Evolutionary conservation across 2,113 vertebrate genomes (phyloP).

Genomic region (Sceloporus undulatus): DNA sequence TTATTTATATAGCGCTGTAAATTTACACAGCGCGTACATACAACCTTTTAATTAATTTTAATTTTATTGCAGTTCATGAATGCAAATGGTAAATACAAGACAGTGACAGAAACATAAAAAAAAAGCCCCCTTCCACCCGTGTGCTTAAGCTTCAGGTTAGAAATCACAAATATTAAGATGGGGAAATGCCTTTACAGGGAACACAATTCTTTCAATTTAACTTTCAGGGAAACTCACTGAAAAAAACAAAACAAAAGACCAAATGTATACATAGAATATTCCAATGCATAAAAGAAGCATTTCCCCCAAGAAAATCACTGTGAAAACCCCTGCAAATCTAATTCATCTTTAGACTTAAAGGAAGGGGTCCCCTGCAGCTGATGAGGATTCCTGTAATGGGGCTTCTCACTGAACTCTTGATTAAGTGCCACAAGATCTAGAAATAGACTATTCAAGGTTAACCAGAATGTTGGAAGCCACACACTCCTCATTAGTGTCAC

Average conservation of each 20-base stretch:
- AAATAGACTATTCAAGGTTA: neutral
- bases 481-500: neutral
- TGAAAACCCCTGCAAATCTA: neutral
- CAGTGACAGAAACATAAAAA: no score
- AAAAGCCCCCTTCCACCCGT: no score
- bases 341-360: slow-evolving; percentile 16
- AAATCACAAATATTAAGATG: neutral
- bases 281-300: neutral
- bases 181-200: neutral
- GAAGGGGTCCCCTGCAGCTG: neutral
- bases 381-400: neutral
- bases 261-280: neutral
- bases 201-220: no score
- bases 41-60: no score
- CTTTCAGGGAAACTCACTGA: neutral
- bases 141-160: neutral
- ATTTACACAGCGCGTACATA: no score
- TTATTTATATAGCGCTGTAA: no score
- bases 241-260: neutral
- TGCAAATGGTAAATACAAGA: no score
- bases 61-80: no score
- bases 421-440: neutral
- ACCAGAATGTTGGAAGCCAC: slow-evolving; percentile 17
- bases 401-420: slow-evolving; percentile 16
- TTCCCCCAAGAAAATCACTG: neutral